Base-by-base conservation (phyloP, 2,888 invertebrate genomes). In the Zaprionus lineosus region DNA sequence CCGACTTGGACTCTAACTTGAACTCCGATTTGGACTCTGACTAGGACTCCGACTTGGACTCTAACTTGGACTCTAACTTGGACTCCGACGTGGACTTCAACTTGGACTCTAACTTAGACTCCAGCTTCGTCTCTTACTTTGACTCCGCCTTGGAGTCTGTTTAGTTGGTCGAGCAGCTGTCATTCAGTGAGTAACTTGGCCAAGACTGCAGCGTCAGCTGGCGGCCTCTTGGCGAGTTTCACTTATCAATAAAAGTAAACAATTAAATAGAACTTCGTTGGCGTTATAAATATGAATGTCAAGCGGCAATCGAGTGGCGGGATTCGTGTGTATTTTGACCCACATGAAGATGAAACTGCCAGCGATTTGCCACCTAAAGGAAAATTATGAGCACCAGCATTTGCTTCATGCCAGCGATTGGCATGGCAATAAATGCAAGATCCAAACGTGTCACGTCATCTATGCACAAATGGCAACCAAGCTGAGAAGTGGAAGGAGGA, bases 351-450 rank as follows among this genome's bases (percentile, higher is more conserved):
- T 52, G 73, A 60, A 77, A 82, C 78, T 76, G 78, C 67, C 74
- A 67, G 72, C 76, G 76, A 83, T 83, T 83, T 83, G 84, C 84
- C 83, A 83, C 83, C 83, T 83, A 71, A 68, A 52, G 37, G 58
- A 70, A 78, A 84, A 82, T 77, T 82, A 73, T 83, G 84, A 77
- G 71, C 83, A 81, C 83, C 79, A 79, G 82, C 84, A 77, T 82
- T 71, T 69, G 41, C 44, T 24, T 24, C 8, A n/a, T 8, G 40
- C 44, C 58, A 65, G 59, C 64, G 58, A 63, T 57, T 16, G 46
- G 33, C 62, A 48, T 58, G 41, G 29, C 59, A 44, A 68, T 58
- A 77, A 76, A 68, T 53, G 48, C 63, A 62, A 64, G 36, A 24
- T n/a, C 44, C 21, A 43, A 58, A 51, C 64, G 47, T 66, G 57